Evolutionary conservation across 2,888 invertebrate species (phyloP), one percentile per base, ranked within the genome.

Genomic region (Liopterus haemorrhoidalis): DNA sequence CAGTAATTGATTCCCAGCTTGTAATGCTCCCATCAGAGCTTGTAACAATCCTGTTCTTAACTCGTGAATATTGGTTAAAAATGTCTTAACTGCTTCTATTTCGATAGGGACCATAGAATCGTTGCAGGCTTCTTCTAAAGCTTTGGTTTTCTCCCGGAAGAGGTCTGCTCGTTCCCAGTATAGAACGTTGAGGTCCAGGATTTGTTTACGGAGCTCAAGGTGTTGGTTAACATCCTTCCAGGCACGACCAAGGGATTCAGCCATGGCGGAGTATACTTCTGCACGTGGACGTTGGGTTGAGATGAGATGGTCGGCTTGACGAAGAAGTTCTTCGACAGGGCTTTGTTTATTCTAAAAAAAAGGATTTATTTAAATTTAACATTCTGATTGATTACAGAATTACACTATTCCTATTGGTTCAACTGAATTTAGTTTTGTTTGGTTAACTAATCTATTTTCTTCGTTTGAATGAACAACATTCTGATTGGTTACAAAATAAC

Each of bases 231-330:
- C 81, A 62, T 91, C 89, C 57, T 79, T 79, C 92, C 91, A 92
- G 3, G 82, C 82, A 48, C 76, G 71, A 43, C 79, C 79, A 35
- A 84, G 63, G 4, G 82, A 82, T 62, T 87, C 85, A 11, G 89
- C 89, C 91, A 92, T 92, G 22, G 90, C 89, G 45, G 84, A 81
- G 65, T 90, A 87, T 19, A 91, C 85, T 68, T 85, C 84, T 19
- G 81, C 79, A 55, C 78, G 72, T 24, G 85, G 84, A 60, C 80
- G 78, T 61, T 86, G 84, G 19, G 81, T 82, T 41, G 82, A 79
- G 55, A 89, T 82, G 53, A 89, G 71, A 59, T 83, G 82, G 66
- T 92, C 91, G n/a, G 91, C 89, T 68, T 88, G 84, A 40, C 82
- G 76, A 48, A 90, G 78, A 48, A 92, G 77, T 67, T 90, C 89